Percentiles rank a stretch among this genome's conserved stretches.
phyloP scores from a whole-genome alignment of 2,888 invertebrate species.

The Tenthredo mesomela region DNA sequence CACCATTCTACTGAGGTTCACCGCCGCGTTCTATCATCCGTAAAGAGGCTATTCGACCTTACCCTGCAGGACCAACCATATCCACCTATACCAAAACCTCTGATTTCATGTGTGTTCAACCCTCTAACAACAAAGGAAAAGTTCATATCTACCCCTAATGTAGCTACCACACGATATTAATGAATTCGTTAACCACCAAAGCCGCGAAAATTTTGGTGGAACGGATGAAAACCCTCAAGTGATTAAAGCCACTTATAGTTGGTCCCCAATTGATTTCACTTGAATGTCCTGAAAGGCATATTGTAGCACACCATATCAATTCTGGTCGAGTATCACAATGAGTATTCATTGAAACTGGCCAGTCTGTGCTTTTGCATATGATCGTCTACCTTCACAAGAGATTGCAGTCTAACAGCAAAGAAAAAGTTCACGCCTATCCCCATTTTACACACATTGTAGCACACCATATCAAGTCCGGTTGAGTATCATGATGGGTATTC shows the following conservation, averaged over 20 bases:
- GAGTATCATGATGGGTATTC: too few species aligned
- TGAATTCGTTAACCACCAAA: neutral
- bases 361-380: too few species aligned
- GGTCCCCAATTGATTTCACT: too few species aligned
- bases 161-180: neutral
- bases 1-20: neutral
- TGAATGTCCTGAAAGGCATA: too few species aligned
- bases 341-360: too few species aligned
- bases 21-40: slow-evolving; percentile 15
- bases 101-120: slow-evolving; percentile 24
- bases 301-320: too few species aligned
- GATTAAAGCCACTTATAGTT: neutral
- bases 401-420: neutral
- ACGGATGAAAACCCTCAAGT: neutral
- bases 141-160: neutral
- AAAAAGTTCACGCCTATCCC: neutral
- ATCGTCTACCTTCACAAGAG: too few species aligned
- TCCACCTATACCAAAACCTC: neutral
- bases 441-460: too few species aligned
- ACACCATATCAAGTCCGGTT: too few species aligned
- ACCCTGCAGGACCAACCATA: neutral
- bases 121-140: slow-evolving; percentile 16
- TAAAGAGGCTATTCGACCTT: slow-evolving; percentile 14
- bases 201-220: neutral
- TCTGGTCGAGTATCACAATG: too few species aligned